These are phyloP conservation scores for Corythoichthys haematopterus DNA, from an alignment of 2,113 vertebrate genomes.

Conservation along the genomic window DNA sequence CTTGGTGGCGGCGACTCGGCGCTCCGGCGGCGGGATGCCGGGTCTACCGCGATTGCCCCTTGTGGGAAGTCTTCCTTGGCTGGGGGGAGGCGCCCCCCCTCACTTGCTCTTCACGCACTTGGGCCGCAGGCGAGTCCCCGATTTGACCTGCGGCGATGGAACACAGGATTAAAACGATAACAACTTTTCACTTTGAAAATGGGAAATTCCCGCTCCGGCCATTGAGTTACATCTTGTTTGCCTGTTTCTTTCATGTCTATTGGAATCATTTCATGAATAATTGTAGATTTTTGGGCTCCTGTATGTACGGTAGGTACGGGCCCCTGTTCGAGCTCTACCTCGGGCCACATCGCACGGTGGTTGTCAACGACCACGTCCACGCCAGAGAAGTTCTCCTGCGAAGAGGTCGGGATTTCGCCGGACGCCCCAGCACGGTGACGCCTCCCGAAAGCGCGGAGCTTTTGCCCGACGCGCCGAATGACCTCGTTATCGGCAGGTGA, in stretches of 20 bases:
- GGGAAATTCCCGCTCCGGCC: too few species aligned
- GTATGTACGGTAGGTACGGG: slow-evolving; percentile 41
- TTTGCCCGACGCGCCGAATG: not conserved
- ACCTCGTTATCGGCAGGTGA: slow-evolving; percentile 53
- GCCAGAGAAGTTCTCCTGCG: slow-evolving; percentile 69
- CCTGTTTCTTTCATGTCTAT: too few species aligned
- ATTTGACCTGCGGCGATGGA: too few species aligned
- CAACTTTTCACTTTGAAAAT: too few species aligned
- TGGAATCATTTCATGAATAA: too few species aligned
- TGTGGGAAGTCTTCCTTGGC: slow-evolving; percentile 71
- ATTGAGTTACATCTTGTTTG: not conserved
- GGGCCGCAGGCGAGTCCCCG: slow-evolving; percentile 37
- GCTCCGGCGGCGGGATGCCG: slow-evolving; percentile 27
- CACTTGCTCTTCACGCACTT: slow-evolving; percentile 66
- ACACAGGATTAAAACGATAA: too few species aligned
- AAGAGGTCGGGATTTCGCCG: slow-evolving; percentile 69
- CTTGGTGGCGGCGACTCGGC: not conserved
- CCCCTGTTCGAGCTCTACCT: slow-evolving; percentile 61
- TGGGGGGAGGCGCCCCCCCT: slow-evolving; percentile 49
- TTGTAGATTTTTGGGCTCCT: not conserved
- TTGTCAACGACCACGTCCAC: slow-evolving; percentile 60
- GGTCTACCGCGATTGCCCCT: slow-evolving; percentile 63
- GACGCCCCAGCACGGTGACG: slow-evolving; percentile 71
- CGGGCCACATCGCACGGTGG: slow-evolving; percentile 66
- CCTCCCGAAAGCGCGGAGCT: not conserved